Evolutionary conservation across 1,140 invertebrate genomes (phyloP).

Genomic region (Saccostrea glomerata): DNA sequence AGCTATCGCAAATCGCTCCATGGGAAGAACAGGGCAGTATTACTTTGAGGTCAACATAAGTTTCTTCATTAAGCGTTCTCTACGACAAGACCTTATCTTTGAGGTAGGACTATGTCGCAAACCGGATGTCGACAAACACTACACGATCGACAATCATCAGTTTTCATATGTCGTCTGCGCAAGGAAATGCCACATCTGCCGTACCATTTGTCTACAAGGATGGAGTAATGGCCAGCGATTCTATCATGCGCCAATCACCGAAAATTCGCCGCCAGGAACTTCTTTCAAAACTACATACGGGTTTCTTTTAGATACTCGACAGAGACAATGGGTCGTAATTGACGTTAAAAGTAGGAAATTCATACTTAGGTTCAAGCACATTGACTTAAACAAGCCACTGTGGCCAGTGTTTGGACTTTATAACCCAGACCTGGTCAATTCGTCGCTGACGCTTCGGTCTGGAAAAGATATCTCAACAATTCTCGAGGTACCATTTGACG

Average conservation of each 20-base stretch:
- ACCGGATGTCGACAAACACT: slow-evolving; percentile 52
- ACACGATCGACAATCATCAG: slow-evolving; percentile 52
- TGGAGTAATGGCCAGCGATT: slow-evolving; percentile 52
- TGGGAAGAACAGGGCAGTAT: slow-evolving; percentile 47
- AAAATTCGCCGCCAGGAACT: slow-evolving; percentile 46
- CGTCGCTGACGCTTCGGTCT: slow-evolving; percentile 45
- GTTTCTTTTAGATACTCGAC: slow-evolving; percentile 49
- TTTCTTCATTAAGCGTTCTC: slow-evolving; percentile 49
- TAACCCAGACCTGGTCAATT: slow-evolving; percentile 51
- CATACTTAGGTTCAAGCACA: slow-evolving; percentile 51
- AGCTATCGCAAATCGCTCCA: slow-evolving; percentile 47
- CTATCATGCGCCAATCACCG: slow-evolving; percentile 46
- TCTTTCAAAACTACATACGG: slow-evolving; percentile 49
- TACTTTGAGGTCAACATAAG: slow-evolving; percentile 54
- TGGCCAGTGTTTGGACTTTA: slow-evolving; percentile 56
- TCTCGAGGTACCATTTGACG: slow-evolving; percentile 49
- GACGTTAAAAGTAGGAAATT: slow-evolving; percentile 50
- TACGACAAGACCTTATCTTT: slow-evolving; percentile 56
- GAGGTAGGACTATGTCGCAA: slow-evolving; percentile 53
- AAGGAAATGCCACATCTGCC: slow-evolving; percentile 49
- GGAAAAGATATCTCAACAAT: slow-evolving; percentile 49
- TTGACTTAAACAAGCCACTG: slow-evolving; percentile 46
- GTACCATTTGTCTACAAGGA: slow-evolving; percentile 51
- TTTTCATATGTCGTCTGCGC: slow-evolving; percentile 52
- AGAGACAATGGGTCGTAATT: slow-evolving; percentile 39